Evolutionary conservation across 2,113 vertebrate genomes (phyloP), one percentile per base, ranked within the genome.

Genomic region (Eupsittula cactorum): DNA sequence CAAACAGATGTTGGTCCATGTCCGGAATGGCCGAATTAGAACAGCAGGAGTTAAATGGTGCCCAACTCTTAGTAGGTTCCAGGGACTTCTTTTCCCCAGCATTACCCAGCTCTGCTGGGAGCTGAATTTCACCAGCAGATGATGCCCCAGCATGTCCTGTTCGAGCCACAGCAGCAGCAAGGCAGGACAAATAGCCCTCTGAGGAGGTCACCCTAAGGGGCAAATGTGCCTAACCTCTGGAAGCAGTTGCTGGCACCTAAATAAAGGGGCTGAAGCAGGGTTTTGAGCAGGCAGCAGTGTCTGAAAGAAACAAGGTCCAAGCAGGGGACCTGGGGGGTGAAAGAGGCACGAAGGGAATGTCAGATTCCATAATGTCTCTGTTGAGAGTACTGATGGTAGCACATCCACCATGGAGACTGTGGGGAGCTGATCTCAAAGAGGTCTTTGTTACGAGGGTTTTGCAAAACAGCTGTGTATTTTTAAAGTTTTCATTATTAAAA

Each of bases 401-500:
- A 84, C 70, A 96, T 92, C 92, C 63, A 67, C 80, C 60, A 9
- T 0, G 0, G 64, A 90, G 86, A 50, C 85, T 67, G 68, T 46
- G 49, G 52, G 52, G 44, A 93, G 47, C 52, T 87, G 88, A 79
- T 91, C 88, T 96, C 81, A 95, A 94, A 94, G 81, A 77, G 35
- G n/a, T 57, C 91, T 96, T 96, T 95, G 96, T 95, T 82, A 52
- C 0, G 1, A 62, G 52, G 23, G 17, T 53, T 95, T 95, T 93
- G 44, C 77, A 93, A 91, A 93, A 88, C 80, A 95, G 88, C 81
- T 89, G 91, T 89, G 74, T 88, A 59, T 88, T 96, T 97, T 96
- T 79, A 82, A 96, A 93, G 76, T 87, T 95, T 86, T 94, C 83
- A 91, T 96, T 94, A 96, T 93, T 95, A 87, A 95, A 95, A 95